Base-by-base conservation (phyloP, 2,888 invertebrate genomes). In the Hermaeophaga mercurialis region DNA sequence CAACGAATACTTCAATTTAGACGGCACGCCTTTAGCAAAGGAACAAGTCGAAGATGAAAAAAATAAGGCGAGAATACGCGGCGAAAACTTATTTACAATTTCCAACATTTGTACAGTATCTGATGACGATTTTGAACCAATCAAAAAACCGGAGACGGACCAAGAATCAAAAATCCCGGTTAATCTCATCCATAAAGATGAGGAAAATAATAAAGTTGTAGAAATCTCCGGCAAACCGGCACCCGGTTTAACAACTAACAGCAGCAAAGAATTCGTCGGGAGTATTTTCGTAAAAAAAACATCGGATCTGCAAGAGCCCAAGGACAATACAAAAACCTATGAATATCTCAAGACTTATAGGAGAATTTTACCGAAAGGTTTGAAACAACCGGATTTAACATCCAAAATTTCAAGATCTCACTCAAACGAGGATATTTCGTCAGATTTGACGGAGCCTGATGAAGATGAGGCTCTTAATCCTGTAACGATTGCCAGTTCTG, bases 1-100 rank as follows among this genome's bases (percentile, higher is more conserved):
- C 8, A 45, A 46, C 6, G 18, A 54, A 34, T 54, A 50, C 33
- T 46, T 50, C n/a, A 41, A 45, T 17, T n/a, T 45, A 8, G 41
- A 49, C 9, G 49, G 41, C 18, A 54, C 48, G 6, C 36, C 38
- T 6, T 5, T 57, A 11, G 36, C 36, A n/a, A 31, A 15, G 9
- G 44, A 38, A 15, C 48, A 54, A 22, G 54, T 58, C 6, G 49
- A 54, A 17, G 48, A 38, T n/a, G 56, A 44, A 31, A 56, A 45
- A 19, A 22, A 7, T n/a, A 50, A 39, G 14, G 56, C 45, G 0
- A 50, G 22, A 45, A 24, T 38, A 17, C 18, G 15, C n/a, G 50
- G 45, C 7, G 45, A 56, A 38, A 19, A 5, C 11, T 15, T 56
- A 8, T 58, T 36, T 26, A 31, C 34, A 33, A 56, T 56, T 3